Evolutionary conservation across 2,113 vertebrate genomes (phyloP), one percentile per base, ranked within the genome.

Genomic region (Rhinopomastus cyanomelas): DNA sequence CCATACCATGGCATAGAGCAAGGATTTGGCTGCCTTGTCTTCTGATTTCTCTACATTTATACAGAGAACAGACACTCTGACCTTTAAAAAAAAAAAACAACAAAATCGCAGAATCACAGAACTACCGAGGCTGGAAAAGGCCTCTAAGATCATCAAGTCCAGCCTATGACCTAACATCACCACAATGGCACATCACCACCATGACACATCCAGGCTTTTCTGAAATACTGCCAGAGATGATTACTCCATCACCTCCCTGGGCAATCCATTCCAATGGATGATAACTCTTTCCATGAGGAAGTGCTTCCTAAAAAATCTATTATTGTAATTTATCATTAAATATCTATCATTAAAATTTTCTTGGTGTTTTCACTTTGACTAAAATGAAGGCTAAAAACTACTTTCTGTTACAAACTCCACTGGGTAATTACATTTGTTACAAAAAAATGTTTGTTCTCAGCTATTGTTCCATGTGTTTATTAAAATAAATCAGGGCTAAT

Each of bases 401-500:
- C 36, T 32, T 8, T 74, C 44, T 8, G 5, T 75, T 72, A 91
- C 36, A 72, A 88, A 64, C 46, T 90, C 71, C 62, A 25, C 39
- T 56, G 51, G 18, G 29, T 79, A 92, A 93, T 90, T 90, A 90
- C 23, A 71, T 89, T 88, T 83, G 12, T 37, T 83, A 60, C 44
- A 71, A 79, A 87, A 60, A 88, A 60, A 30, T 9, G 22, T 80
- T 82, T 94, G 60, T 90, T 90, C 81, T 91, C 53, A 81, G 64
- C 39, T 91, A 60, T 81, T 88, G 74, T 87, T 92, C 64, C 20
- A 6, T 37, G 69, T 83, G 67, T 88, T 94, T 77, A 92, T 88
- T 94, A 85, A 88, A 88, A 93, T 85, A 91, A 94, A 88, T 90
- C 80, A 94, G 34, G 53, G 44, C 16, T 94, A 94, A 96, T 89